Conservation (phyloP, 2,888 invertebrate species). For the Embidobia sp. region DNA sequence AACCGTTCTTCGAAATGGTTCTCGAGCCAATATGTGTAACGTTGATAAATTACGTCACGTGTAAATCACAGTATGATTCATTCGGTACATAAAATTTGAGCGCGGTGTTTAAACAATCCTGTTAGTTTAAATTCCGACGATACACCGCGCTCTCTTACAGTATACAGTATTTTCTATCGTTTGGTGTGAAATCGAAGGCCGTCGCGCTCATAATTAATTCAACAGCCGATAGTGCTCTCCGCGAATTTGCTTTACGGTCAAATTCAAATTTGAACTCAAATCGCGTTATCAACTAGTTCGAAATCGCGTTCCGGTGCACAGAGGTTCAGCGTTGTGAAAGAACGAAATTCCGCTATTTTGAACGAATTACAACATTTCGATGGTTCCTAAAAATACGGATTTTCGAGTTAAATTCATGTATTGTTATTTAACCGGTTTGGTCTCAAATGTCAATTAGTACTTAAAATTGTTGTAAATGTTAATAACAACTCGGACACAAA, state of each 20-base stretch:
- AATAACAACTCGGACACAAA: no score
- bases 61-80: constrained; percentile 58
- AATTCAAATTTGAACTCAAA: constrained; percentile 59
- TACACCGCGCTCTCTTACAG: constrained; percentile 42
- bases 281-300: constrained; percentile 44
- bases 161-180: constrained; percentile 58
- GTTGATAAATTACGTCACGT: constrained; percentile 44
- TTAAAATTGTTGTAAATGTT: no score
- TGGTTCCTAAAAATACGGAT: no score
- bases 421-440: no score
- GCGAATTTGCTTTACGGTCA: constrained; percentile 60
- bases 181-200: constrained; percentile 55
- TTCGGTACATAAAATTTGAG: constrained; percentile 53
- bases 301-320: constrained; percentile 3
- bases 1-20: constrained; percentile 5
- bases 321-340: not conserved
- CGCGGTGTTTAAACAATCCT: constrained; percentile 50
- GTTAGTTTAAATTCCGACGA: constrained; percentile 48
- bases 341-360: constrained; percentile 1
- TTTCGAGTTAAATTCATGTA: no score
- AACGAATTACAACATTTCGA: no score
- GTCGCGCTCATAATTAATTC: constrained; percentile 60
- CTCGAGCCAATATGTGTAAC: constrained; percentile 27
- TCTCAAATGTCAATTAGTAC: no score
- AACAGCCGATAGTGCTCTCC: constrained; percentile 50